Conservation (phyloP, 1,140 invertebrate genomes). For the Ectropis grisescens region DNA sequence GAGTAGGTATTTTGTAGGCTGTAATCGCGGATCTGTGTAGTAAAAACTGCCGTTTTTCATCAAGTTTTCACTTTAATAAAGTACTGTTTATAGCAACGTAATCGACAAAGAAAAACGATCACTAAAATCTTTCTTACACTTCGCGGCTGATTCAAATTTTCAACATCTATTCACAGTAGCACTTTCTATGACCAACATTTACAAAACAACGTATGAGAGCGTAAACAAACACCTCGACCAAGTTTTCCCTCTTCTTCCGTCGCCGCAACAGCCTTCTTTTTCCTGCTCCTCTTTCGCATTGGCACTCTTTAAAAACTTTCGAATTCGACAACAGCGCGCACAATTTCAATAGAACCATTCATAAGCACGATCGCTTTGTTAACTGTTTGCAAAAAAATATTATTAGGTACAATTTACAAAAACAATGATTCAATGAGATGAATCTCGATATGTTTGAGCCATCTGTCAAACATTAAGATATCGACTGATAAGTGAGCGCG, state of each 20-base stretch:
- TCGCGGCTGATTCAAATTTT: too few species aligned
- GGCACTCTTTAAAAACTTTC: constrained; percentile 54
- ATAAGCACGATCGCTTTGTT: constrained; percentile 3
- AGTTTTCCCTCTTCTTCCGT: constrained; percentile 36
- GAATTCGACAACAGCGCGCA: constrained; percentile 56
- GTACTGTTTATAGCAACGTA: too few species aligned
- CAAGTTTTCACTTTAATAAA: too few species aligned
- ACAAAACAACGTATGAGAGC: too few species aligned
- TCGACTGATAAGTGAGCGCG: constrained; percentile 39
- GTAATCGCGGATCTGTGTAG: too few species aligned
- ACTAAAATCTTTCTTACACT: too few species aligned
- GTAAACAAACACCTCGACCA: too few species aligned
- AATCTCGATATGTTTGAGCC: constrained; percentile 25
- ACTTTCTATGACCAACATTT: too few species aligned
- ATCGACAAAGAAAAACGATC: too few species aligned
- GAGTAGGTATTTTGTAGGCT: too few species aligned
- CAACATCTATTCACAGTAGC: too few species aligned
- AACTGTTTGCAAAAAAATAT: not conserved
- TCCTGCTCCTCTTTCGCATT: constrained; percentile 65
- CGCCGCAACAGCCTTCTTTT: constrained; percentile 52
- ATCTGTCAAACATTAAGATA: constrained; percentile 43
- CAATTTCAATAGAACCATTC: constrained; percentile 50
- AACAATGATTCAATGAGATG: constrained; percentile 18
- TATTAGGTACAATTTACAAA: constrained; percentile 22
- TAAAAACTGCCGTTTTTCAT: too few species aligned